Conservation (phyloP, 2,888 invertebrate genomes). For the Luperina testacea region DNA sequence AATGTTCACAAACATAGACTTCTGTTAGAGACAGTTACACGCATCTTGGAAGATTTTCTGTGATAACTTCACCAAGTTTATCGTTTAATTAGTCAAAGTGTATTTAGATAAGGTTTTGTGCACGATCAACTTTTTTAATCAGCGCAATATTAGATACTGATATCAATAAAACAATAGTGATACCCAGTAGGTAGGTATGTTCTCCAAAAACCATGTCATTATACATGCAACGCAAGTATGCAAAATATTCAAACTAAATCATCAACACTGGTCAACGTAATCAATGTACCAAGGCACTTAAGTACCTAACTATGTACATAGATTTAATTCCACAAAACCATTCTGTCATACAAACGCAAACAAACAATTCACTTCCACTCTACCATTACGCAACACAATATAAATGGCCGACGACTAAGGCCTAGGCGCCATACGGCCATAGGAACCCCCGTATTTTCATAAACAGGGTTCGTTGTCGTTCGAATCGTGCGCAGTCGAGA, state of each 20-base stretch:
- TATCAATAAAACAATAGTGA: not conserved
- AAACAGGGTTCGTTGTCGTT: slow-evolving; percentile 64
- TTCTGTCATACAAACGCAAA: slow-evolving; percentile 59
- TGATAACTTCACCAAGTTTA: not conserved
- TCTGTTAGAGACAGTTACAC: not conserved
- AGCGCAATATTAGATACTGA: not conserved
- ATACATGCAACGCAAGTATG: slow-evolving; percentile 7
- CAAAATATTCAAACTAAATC: slow-evolving; percentile 35
- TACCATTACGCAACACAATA: slow-evolving; percentile 56
- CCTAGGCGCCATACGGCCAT: slow-evolving; percentile 56
- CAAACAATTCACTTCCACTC: slow-evolving; percentile 60
- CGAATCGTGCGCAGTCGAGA: slow-evolving; percentile 79
- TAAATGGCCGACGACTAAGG: slow-evolving; percentile 46
- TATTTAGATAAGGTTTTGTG: not conserved
- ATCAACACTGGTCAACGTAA: slow-evolving; percentile 3
- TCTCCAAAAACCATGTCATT: not conserved
- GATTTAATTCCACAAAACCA: slow-evolving; percentile 46
- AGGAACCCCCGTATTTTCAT: slow-evolving; percentile 63
- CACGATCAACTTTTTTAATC: not conserved
- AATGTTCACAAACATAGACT: slow-evolving; percentile 6
- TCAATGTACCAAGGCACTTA: not conserved
- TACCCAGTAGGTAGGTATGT: not conserved
- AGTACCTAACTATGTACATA: slow-evolving; percentile 16
- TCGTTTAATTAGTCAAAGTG: not conserved
- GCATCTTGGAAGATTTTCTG: slow-evolving; percentile 1